Conservation (phyloP, 2,797 vertebrate species). For the Cyclopterus lumpus region DNA sequence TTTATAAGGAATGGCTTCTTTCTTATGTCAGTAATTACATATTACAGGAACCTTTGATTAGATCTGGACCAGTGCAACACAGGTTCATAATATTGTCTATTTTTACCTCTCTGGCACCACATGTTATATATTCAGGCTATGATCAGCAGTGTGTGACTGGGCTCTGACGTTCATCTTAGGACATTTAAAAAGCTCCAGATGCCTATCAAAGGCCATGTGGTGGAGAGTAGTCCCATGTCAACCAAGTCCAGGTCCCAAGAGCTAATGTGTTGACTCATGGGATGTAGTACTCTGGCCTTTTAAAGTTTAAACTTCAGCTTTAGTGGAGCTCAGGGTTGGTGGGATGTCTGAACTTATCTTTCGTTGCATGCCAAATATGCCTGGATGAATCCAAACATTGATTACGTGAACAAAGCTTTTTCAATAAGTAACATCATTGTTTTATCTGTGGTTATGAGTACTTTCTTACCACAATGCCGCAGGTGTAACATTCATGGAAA, state of each 20-base stretch:
- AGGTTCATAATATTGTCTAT: constrained; percentile 59
- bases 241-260: constrained; percentile 61
- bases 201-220: constrained; percentile 73
- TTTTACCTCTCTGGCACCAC: constrained; percentile 51
- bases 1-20: constrained; percentile 70
- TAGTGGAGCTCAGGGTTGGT: constrained; percentile 12
- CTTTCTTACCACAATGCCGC: background rate
- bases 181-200: constrained; percentile 76
- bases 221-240: constrained; percentile 64
- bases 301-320: constrained; percentile 59
- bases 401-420: constrained; percentile 15
- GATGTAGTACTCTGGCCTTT: constrained; percentile 63
- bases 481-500: background rate
- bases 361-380: constrained; percentile 18
- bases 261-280: constrained; percentile 63
- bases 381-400: constrained; percentile 24
- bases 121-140: constrained; percentile 55
- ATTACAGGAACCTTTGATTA: constrained; percentile 42
- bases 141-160: constrained; percentile 43
- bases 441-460: constrained; percentile 7
- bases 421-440: background rate
- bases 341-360: constrained; percentile 44
- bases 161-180: constrained; percentile 51
- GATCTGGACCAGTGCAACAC: constrained; percentile 27
- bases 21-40: constrained; percentile 52